These are phyloP conservation scores for Laspeyria flexula DNA, from an alignment of 2,888 invertebrate genomes.

Conservation along the genomic window DNA sequence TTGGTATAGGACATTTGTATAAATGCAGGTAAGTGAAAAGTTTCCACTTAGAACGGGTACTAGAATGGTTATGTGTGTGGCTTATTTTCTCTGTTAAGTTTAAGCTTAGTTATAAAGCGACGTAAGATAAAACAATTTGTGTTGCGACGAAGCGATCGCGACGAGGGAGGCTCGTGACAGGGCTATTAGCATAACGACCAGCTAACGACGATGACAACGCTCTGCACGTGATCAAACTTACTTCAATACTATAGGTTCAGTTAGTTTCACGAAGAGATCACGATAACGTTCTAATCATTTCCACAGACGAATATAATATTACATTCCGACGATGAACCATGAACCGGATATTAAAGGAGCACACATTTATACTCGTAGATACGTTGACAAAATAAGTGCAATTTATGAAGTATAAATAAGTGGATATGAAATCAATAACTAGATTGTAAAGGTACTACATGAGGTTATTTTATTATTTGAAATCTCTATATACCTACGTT, in stretches of 20 bases:
- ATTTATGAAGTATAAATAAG: neutral
- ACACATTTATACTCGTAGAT: neutral
- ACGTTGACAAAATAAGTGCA: neutral
- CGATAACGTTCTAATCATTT: constrained; percentile 6
- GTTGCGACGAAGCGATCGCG: constrained; percentile 35
- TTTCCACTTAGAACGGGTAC: no score
- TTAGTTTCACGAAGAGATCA: constrained; percentile 4
- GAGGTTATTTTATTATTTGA: no score
- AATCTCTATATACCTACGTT: no score
- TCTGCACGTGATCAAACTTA: constrained; percentile 37
- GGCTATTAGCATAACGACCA: constrained; percentile 60
- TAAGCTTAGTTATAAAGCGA: constrained; percentile 2
- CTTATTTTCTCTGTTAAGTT: neutral
- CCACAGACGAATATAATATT: neutral
- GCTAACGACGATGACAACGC: constrained; percentile 50
- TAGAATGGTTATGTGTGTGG: no score
- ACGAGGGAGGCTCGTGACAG: constrained; percentile 30
- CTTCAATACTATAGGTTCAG: constrained; percentile 13
- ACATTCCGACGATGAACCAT: neutral
- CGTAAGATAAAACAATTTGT: constrained; percentile 28
- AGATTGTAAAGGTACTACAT: no score
- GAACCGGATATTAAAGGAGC: neutral
- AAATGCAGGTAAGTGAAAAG: constrained; percentile 4
- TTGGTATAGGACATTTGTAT: neutral
- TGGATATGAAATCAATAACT: neutral